A percentile compares a stretch with the other conserved stretches of the same genome.
Evolutionary conservation across 2,797 vertebrate genomes (phyloP).

Genomic region (Scyliorhinus canicula): DNA sequence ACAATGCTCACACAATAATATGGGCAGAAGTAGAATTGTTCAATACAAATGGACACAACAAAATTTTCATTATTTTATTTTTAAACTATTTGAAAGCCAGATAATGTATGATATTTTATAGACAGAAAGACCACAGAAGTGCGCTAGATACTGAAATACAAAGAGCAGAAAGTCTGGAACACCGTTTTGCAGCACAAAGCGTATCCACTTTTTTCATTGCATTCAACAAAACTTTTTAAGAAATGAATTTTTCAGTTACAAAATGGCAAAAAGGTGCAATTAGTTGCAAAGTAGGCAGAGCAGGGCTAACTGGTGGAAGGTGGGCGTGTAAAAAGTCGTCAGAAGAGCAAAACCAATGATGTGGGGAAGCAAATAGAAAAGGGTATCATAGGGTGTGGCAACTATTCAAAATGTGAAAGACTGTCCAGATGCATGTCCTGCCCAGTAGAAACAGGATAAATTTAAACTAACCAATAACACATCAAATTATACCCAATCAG

Average conservation of each 20-base stretch:
- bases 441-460: neutral
- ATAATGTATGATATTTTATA: neutral
- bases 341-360: neutral
- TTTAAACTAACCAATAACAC: neutral
- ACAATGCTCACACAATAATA: neutral
- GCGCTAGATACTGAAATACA: neutral
- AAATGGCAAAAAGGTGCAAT: neutral
- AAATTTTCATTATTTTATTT: neutral
- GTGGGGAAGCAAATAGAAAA: neutral
- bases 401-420: neutral
- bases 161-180: neutral
- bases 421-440: neutral
- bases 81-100: neutral
- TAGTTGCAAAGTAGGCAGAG: neutral
- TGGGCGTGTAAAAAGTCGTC: neutral
- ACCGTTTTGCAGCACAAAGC: neutral
- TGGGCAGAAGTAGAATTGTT: neutral
- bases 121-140: neutral
- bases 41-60: neutral
- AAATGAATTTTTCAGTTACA: neutral
- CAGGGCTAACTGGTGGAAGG: neutral
- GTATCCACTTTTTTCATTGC: neutral
- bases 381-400: neutral
- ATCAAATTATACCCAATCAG: neutral
- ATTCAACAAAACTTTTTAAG: neutral